These are phyloP conservation scores for Harpagoxenus sublaevis DNA, from an alignment of 2,888 invertebrate genomes.

Conservation along the genomic window DNA sequence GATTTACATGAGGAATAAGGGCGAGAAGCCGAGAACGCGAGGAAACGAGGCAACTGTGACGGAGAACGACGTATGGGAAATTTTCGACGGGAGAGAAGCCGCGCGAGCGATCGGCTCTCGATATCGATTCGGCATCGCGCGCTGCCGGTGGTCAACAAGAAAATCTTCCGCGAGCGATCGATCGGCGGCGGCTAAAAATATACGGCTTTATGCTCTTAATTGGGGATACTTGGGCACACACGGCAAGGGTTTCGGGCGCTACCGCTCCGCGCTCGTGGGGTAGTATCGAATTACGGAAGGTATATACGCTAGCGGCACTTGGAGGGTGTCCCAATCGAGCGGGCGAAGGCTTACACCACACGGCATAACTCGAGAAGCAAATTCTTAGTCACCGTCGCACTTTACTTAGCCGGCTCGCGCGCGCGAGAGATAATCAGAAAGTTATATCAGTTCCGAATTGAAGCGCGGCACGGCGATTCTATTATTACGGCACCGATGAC, in stretches of 20 bases:
- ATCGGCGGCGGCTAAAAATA: slow-evolving; percentile 46
- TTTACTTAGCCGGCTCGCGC: neutral
- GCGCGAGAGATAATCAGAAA: neutral
- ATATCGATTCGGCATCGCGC: neutral
- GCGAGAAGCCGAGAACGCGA: neutral
- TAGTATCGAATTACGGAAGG: slow-evolving; percentile 71
- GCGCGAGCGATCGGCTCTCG: slow-evolving; percentile 5
- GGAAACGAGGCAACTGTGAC: neutral
- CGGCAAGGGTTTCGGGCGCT: slow-evolving; percentile 66
- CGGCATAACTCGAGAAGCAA: slow-evolving; percentile 7
- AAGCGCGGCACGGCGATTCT: neutral
- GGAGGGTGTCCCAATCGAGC: slow-evolving; percentile 61
- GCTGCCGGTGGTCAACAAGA: no score
- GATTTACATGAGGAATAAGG: neutral
- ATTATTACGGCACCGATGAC: neutral
- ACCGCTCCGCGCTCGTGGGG: slow-evolving; percentile 2
- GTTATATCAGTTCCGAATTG: neutral
- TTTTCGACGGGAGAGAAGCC: neutral
- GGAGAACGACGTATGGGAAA: neutral
- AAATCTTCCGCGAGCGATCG: slow-evolving; percentile 48
- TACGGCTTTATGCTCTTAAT: slow-evolving; percentile 61
- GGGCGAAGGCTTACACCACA: slow-evolving; percentile 16
- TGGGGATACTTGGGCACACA: slow-evolving; percentile 51
- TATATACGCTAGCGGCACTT: slow-evolving; percentile 65
- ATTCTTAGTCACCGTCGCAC: neutral